Evolutionary conservation across 2,113 vertebrate genomes (phyloP), one percentile per base, ranked within the genome.

Genomic region (Cyrtonyx montezumae): DNA sequence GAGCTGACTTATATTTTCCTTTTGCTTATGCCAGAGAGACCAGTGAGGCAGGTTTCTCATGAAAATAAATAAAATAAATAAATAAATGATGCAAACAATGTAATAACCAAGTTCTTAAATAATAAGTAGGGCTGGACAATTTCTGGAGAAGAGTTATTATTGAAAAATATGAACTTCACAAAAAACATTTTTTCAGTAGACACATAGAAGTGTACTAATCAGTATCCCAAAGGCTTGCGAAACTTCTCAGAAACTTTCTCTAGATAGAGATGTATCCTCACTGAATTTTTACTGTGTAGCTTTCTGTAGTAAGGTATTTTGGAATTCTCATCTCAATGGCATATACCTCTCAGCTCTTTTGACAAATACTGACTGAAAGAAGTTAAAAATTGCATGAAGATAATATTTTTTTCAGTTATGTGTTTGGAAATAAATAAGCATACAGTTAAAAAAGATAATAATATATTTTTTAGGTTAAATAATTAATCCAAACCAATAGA

Each of bases 71-170:
- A 69, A 84, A 49, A 18, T n/a, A 92, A 59, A 43, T 28, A 88
- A 56, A 23, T 30, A 8, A 87, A 79, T 91, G 75, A 95, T 94
- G 87, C 53, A 94, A 94, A 92, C 94, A 73, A 65, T 62, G n/a
- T 25, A 83, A 71, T 53, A 84, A 91, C 6, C 12, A 36, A 53
- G 11, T 3, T 87, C 87, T 81, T 65, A 76, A 92, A 32, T 30
- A 71, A 51, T 40, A 48, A 70, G 53, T 79, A 89, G 74, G 70
- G 58, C 53, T 94, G 36, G 30, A 65, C 70, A 53, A 53, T 89
- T 76, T 93, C 68, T 68, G 30, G 28, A 81, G 34, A 26, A 87
- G 9, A 79, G 71, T 6, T 79, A 12, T 58, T 75, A 69, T 12
- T 87, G 67, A 78, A 56, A 19, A 88, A 55, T 19, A 45, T 74